phyloP scores from a whole-genome alignment of 2,888 invertebrate species.

The Clepsis dumicolana region DNA sequence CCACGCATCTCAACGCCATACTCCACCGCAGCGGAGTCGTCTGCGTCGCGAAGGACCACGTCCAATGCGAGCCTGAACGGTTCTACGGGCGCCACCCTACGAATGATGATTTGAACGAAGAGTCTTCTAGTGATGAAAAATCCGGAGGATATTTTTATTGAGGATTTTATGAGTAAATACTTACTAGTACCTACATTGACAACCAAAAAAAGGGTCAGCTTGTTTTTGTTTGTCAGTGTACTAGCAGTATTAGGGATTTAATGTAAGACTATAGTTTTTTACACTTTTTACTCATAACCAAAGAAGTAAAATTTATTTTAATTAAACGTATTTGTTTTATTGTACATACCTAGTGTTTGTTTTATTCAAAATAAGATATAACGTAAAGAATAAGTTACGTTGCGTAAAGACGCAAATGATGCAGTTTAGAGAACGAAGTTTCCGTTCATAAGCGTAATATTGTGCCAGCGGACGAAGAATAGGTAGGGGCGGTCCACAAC shows the following conservation, averaged over 20 bases:
- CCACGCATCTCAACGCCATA: slow-evolving; percentile 54
- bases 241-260: too few species aligned
- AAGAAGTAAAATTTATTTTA: neutral
- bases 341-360: neutral
- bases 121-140: neutral
- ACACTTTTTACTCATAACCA: too few species aligned
- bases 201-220: too few species aligned
- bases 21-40: slow-evolving; percentile 57
- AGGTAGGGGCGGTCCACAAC: slow-evolving; percentile 72
- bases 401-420: neutral
- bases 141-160: neutral
- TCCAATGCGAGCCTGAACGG: slow-evolving; percentile 50
- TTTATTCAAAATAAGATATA: too few species aligned
- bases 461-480: slow-evolving; percentile 77
- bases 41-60: slow-evolving; percentile 48
- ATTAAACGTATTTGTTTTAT: neutral
- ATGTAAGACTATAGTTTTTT: too few species aligned
- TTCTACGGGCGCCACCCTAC: neutral
- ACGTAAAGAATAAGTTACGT: too few species aligned
- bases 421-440: slow-evolving; percentile 68
- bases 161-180: neutral
- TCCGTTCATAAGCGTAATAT: slow-evolving; percentile 72
- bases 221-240: too few species aligned
- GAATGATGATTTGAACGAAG: neutral
- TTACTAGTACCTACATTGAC: too few species aligned